phyloP scores from a whole-genome alignment of 2,888 invertebrate species.

The Oxycera nigricornis region DNA sequence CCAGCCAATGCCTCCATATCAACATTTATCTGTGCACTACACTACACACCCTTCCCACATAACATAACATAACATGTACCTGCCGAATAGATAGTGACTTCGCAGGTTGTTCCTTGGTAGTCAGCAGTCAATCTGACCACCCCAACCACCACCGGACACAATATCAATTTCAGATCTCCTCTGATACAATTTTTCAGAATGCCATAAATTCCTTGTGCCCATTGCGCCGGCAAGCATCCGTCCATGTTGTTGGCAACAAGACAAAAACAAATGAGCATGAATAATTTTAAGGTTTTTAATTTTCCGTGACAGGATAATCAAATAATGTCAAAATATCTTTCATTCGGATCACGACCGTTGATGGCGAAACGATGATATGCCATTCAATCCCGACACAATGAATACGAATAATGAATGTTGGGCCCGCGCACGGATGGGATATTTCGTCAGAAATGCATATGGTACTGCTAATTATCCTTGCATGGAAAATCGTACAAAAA shows the following conservation, averaged over 20 bases:
- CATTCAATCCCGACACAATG: background rate
- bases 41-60: too few relatives aligned
- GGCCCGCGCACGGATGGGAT: background rate
- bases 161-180: constrained; percentile 4
- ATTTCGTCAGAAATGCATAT: constrained; percentile 13
- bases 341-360: constrained; percentile 19
- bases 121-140: background rate
- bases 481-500: constrained; percentile 24
- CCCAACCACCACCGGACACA: background rate
- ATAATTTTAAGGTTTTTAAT: constrained; percentile 40
- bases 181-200: constrained; percentile 39
- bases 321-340: constrained; percentile 42
- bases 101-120: background rate
- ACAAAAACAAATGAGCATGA: constrained; percentile 38
- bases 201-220: constrained; percentile 28
- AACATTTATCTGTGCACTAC: background rate
- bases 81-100: background rate
- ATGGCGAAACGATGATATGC: constrained; percentile 32
- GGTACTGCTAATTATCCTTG: constrained; percentile 34
- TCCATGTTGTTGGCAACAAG: background rate
- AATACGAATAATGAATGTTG: background rate
- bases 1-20: background rate
- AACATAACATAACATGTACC: too few relatives aligned
- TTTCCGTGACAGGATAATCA: constrained; percentile 41
- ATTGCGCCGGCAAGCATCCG: background rate